Percentiles rank a stretch among this genome's conserved stretches.
phyloP scores from a whole-genome alignment of 2,888 invertebrate genomes.

The Arctia plantaginis region DNA sequence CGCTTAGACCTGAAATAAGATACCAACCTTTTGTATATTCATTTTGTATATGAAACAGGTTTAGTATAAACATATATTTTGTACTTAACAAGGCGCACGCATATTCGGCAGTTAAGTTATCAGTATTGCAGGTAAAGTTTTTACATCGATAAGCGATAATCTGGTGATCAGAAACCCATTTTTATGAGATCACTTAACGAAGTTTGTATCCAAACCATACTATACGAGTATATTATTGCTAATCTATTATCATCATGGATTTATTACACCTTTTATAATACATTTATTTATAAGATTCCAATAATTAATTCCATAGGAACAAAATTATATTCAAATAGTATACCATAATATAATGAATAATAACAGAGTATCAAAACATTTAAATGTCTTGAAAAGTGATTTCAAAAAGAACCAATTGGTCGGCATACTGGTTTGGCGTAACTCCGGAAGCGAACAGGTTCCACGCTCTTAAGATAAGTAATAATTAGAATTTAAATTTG shows the following conservation, averaged over 20 bases:
- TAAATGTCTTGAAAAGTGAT: conserved; percentile 58
- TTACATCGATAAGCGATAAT: conserved; percentile 44
- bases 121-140: conserved; percentile 41
- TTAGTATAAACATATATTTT: background rate
- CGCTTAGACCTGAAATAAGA: background rate
- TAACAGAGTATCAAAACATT: conserved; percentile 50
- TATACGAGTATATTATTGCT: conserved; percentile 54
- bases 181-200: conserved; percentile 56
- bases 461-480: conserved; percentile 68
- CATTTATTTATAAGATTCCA: background rate
- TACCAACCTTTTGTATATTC: background rate
- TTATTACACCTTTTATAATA: too few relatives aligned
- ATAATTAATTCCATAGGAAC: background rate
- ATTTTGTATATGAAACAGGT: conserved; percentile 3
- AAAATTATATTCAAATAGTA: background rate
- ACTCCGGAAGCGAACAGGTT: conserved; percentile 85
- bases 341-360: background rate
- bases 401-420: conserved; percentile 68
- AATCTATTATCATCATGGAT: conserved; percentile 17
- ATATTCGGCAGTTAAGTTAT: conserved; percentile 28
- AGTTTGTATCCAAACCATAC: conserved; percentile 32
- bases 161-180: conserved; percentile 39
- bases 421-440: conserved; percentile 76
- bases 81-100: conserved; percentile 14
- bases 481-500: conserved; percentile 81